A percentile compares a stretch with the other conserved stretches of the same genome.
Conservation (phyloP, 2,888 invertebrate species). For the Dermolepida albohirtum region DNA sequence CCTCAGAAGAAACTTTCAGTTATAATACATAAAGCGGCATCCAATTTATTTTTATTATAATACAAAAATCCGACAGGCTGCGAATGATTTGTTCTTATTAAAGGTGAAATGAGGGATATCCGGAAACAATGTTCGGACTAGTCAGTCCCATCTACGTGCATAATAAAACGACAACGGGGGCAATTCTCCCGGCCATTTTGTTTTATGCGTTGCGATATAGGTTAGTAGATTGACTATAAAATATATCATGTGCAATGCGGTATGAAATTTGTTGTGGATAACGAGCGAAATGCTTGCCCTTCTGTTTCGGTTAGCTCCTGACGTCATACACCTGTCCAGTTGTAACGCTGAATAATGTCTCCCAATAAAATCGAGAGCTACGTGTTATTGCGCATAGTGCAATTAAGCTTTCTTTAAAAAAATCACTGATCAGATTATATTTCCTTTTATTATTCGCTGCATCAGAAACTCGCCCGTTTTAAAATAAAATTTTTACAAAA, state of each 20-base stretch:
- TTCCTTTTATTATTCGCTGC: no score
- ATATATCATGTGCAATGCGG: slow-evolving; percentile 54
- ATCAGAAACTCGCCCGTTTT: no score
- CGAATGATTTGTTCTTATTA: slow-evolving; percentile 28
- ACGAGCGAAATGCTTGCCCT: slow-evolving; percentile 44
- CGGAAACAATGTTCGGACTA: slow-evolving; percentile 9
- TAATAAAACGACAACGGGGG: slow-evolving; percentile 50
- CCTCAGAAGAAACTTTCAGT: background rate
- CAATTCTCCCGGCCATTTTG: slow-evolving; percentile 54
- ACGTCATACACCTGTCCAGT: background rate
- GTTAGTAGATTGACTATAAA: slow-evolving; percentile 55
- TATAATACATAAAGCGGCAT: slow-evolving; percentile 1
- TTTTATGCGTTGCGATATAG: slow-evolving; percentile 55
- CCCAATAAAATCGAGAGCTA: no score
- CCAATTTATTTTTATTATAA: slow-evolving; percentile 12
- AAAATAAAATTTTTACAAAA: background rate
- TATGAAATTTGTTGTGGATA: slow-evolving; percentile 49
- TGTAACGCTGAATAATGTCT: no score
- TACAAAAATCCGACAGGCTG: slow-evolving; percentile 4
- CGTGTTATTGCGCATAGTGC: no score
- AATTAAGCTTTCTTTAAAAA: no score
- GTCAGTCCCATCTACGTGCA: slow-evolving; percentile 22
- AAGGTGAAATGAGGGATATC: slow-evolving; percentile 6
- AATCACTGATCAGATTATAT: no score
- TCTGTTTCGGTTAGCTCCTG: background rate